Conservation (phyloP, 2,888 invertebrate species). For the Acleris laterana region DNA sequence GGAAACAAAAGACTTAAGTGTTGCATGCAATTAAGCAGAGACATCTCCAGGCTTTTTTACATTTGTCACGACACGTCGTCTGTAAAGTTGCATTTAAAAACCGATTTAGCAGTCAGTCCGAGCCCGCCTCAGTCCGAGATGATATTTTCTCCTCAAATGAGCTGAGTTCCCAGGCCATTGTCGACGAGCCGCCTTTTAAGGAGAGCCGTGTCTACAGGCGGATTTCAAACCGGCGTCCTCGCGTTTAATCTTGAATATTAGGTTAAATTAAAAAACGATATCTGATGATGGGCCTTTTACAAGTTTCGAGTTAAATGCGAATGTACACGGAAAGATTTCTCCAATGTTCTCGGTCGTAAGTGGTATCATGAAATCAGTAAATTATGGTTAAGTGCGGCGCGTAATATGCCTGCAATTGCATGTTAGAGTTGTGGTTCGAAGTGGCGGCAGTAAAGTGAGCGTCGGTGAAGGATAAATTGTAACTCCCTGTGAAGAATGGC, state of each 20-base stretch:
- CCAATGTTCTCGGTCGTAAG: slow-evolving; percentile 24
- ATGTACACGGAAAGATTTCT: slow-evolving; percentile 19
- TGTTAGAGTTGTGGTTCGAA: slow-evolving; percentile 36
- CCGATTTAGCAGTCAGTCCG: slow-evolving; percentile 67
- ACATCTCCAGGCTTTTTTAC: slow-evolving; percentile 46
- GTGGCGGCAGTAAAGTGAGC: slow-evolving; percentile 40
- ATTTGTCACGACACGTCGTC: slow-evolving; percentile 55
- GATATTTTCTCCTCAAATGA: slow-evolving; percentile 83
- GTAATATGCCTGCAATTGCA: slow-evolving; percentile 33
- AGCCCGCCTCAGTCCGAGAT: slow-evolving; percentile 57
- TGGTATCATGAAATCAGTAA: slow-evolving; percentile 31
- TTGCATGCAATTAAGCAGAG: slow-evolving; percentile 16
- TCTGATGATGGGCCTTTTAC: slow-evolving; percentile 29
- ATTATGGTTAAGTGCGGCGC: slow-evolving; percentile 26
- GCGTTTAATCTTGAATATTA: slow-evolving; percentile 34
- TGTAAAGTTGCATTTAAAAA: slow-evolving; percentile 69
- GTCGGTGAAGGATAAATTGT: slow-evolving; percentile 51
- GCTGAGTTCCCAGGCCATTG: slow-evolving; percentile 82
- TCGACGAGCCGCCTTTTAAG: slow-evolving; percentile 76
- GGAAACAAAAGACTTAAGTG: slow-evolving; percentile 10
- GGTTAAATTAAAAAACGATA: slow-evolving; percentile 32
- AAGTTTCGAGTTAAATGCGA: slow-evolving; percentile 27
- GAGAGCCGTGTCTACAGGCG: slow-evolving; percentile 68
- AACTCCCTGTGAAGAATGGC: slow-evolving; percentile 65
- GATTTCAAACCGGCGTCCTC: slow-evolving; percentile 62